Percentiles rank a stretch among this genome's conserved stretches.
Evolutionary conservation across 2,888 invertebrate species (phyloP).

Genomic region (Ectemnius cavifrons): DNA sequence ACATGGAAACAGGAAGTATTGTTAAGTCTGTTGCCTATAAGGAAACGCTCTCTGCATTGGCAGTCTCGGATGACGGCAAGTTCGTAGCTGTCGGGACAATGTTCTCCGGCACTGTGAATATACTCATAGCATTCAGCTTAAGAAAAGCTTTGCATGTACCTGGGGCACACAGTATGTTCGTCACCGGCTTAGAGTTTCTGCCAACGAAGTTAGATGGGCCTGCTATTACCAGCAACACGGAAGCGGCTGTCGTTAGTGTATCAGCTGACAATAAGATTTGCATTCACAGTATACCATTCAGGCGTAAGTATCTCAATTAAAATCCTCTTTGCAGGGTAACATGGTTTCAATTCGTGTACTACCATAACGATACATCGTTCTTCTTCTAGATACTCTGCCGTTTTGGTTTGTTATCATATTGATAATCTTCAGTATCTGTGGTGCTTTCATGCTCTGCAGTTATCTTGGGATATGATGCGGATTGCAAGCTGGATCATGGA

Average conservation of each 20-base stretch:
- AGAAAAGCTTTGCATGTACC: slow-evolving; percentile 91
- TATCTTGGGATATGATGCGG: slow-evolving; percentile 84
- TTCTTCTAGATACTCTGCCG: slow-evolving; percentile 86
- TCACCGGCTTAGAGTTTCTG: slow-evolving; percentile 96
- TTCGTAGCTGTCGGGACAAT: slow-evolving; percentile 96
- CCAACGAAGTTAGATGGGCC: slow-evolving; percentile 86
- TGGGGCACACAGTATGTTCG: slow-evolving; percentile 96
- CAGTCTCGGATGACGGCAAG: slow-evolving; percentile 93
- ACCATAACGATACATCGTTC: background rate
- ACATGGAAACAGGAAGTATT: slow-evolving; percentile 82
- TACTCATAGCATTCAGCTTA: slow-evolving; percentile 94
- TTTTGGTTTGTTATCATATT: slow-evolving; percentile 89
- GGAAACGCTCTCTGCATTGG: slow-evolving; percentile 90
- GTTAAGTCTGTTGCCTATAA: slow-evolving; percentile 81
- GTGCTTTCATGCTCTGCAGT: slow-evolving; percentile 90
- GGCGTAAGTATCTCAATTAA: slow-evolving; percentile 81
- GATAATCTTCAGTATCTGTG: slow-evolving; percentile 87
- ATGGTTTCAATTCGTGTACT: background rate
- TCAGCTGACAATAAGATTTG: slow-evolving; percentile 97
- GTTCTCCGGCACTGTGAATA: slow-evolving; percentile 94
- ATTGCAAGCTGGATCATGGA: background rate
- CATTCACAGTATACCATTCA: slow-evolving; percentile 90
- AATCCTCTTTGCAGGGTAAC: too few relatives aligned
- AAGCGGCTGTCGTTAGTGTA: slow-evolving; percentile 95
- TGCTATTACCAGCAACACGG: slow-evolving; percentile 85